These are phyloP conservation scores for Andinoacara biseriatus DNA, from an alignment of 2,113 vertebrate genomes.

Conservation along the genomic window DNA sequence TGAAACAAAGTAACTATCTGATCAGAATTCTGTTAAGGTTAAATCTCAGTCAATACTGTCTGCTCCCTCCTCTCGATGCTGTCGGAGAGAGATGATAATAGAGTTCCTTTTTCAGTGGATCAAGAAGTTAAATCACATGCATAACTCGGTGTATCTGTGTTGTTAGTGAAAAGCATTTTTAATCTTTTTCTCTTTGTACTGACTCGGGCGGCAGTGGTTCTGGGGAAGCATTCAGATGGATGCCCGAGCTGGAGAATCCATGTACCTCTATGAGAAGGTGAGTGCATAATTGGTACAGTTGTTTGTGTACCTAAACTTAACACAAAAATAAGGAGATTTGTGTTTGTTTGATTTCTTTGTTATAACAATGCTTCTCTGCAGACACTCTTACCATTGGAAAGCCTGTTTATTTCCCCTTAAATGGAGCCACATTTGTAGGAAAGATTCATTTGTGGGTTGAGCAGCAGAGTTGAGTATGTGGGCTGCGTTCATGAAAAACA, in stretches of 20 bases:
- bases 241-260: slow-evolving; percentile 94
- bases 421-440: too few species aligned
- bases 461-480: too few species aligned
- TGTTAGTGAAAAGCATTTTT: background rate
- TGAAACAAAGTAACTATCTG: slow-evolving; percentile 28
- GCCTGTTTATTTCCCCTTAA: too few species aligned
- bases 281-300: background rate
- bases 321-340: too few species aligned
- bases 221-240: slow-evolving; percentile 99
- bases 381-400: too few species aligned
- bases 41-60: slow-evolving; percentile 30
- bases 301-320: background rate
- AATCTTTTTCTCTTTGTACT: background rate
- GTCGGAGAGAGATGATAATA: slow-evolving; percentile 42
- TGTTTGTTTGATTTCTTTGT: too few species aligned
- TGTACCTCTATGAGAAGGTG: slow-evolving; percentile 98
- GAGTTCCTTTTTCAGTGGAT: slow-evolving; percentile 37
- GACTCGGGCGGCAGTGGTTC: slow-evolving; percentile 87
- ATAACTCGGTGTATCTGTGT: slow-evolving; percentile 11
- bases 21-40: slow-evolving; percentile 30
- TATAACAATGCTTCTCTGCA: too few species aligned
- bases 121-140: slow-evolving; percentile 22
- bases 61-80: background rate
- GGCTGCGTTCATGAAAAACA: too few species aligned
- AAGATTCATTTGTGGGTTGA: too few species aligned